These are phyloP conservation scores for Streptopelia turtur DNA, from an alignment of 2,797 vertebrate genomes.

Conservation along the genomic window DNA sequence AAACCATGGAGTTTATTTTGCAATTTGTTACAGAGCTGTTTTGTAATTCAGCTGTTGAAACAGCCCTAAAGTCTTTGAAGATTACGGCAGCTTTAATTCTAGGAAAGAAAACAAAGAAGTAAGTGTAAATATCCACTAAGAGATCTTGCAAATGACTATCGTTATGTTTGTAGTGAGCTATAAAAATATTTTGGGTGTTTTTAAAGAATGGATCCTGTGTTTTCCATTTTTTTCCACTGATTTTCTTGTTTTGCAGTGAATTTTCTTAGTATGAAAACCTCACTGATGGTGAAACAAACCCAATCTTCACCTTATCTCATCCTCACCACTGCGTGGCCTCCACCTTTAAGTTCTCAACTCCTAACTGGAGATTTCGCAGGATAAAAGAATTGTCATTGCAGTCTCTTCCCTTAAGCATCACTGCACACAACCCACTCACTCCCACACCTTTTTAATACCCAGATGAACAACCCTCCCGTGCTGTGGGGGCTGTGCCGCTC, in stretches of 20 bases:
- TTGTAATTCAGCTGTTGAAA: slow-evolving; percentile 51
- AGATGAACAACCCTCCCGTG: not conserved
- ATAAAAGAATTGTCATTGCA: not conserved
- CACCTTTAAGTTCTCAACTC: not conserved
- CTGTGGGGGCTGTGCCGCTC: rapidly evolving
- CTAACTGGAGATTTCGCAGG: not conserved
- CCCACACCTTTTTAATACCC: not conserved
- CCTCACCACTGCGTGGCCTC: not conserved
- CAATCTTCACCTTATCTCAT: not conserved
- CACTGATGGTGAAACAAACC: not conserved
- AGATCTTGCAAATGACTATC: not conserved
- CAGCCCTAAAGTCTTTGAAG: slow-evolving; percentile 25
- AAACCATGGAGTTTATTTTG: slow-evolving; percentile 17
- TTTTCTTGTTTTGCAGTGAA: not conserved
- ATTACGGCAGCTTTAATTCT: slow-evolving; percentile 45
- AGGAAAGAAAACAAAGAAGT: not conserved
- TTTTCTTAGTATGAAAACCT: not conserved
- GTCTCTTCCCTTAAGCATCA: not conserved
- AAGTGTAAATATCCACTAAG: slow-evolving; percentile 32
- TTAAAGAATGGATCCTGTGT: not conserved
- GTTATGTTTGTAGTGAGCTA: slow-evolving; percentile 29
- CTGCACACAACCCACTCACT: rapidly evolving
- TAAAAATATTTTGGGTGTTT: slow-evolving; percentile 17
- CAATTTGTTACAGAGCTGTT: slow-evolving; percentile 33
- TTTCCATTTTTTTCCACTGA: not conserved